Evolutionary conservation across 2,113 vertebrate species (phyloP).

Genomic region (Thryonomys swinderianus): DNA sequence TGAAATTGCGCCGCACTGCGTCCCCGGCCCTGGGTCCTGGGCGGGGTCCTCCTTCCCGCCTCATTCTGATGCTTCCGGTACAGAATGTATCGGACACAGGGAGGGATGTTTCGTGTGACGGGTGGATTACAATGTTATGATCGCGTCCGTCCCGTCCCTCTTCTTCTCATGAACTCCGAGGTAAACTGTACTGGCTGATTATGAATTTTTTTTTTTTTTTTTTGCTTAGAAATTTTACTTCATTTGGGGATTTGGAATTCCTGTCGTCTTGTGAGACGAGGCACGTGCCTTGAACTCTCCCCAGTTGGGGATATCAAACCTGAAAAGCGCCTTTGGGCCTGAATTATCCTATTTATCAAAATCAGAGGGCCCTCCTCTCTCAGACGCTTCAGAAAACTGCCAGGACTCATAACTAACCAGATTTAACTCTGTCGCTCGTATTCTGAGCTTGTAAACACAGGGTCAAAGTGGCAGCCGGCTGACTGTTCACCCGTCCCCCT

Average conservation of each 20-base stretch:
- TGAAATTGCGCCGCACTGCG: slow-evolving; percentile 78
- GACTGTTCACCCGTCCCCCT: fast-evolving
- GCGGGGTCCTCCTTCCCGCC: slow-evolving; percentile 68
- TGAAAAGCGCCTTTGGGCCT: neutral
- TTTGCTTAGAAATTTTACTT: slow-evolving; percentile 37
- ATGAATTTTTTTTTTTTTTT: slow-evolving; percentile 39
- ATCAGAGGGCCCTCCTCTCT: neutral
- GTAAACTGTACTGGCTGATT: neutral
- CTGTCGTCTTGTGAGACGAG: neutral
- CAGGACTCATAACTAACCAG: neutral
- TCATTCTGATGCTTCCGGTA: slow-evolving; percentile 72
- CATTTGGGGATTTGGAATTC: neutral
- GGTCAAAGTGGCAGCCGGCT: neutral
- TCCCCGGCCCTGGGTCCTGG: neutral
- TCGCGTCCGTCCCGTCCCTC: fast-evolving
- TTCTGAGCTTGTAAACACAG: neutral
- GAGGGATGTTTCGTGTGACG: slow-evolving; percentile 52
- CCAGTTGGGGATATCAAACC: neutral
- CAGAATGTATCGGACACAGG: slow-evolving; percentile 68
- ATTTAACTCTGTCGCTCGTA: neutral
- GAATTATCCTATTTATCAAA: neutral
- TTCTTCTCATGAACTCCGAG: neutral
- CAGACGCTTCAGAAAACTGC: neutral
- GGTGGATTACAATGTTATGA: neutral
- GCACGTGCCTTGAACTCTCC: neutral